These are phyloP conservation scores for Cervus canadensis DNA, from an alignment of 2,113 vertebrate species.

Conservation along the genomic window DNA sequence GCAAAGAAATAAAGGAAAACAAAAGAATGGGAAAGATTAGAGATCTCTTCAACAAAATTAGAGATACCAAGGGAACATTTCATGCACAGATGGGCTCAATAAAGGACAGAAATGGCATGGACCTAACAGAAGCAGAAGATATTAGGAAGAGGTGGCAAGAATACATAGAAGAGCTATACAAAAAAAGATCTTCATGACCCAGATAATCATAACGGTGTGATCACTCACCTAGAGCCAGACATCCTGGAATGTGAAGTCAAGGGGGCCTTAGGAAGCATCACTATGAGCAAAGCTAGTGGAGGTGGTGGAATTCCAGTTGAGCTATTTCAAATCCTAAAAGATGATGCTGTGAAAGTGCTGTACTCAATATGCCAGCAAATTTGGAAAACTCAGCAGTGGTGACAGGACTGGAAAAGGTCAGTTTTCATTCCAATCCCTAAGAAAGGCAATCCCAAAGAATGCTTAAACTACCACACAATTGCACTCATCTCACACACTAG, in stretches of 20 bases:
- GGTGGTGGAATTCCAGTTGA: not conserved
- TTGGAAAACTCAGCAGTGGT: not conserved
- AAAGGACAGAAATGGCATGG: not conserved
- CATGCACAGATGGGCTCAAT: not conserved
- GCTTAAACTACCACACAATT: accelerated
- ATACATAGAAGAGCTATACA: not conserved
- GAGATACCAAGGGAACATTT: not conserved
- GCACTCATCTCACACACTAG: not conserved
- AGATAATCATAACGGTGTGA: not conserved
- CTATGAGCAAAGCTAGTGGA: not conserved
- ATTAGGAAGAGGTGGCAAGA: not conserved
- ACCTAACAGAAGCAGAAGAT: not conserved
- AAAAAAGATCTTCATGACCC: not conserved
- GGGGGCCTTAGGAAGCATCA: not conserved
- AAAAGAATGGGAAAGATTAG: not conserved
- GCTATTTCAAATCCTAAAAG: not conserved
- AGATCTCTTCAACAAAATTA: not conserved
- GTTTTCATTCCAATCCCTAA: not conserved
- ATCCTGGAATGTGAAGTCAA: not conserved
- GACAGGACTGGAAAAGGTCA: not conserved
- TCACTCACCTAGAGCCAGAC: not conserved
- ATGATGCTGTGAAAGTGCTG: not conserved
- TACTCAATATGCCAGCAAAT: not conserved
- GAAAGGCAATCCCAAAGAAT: not conserved
- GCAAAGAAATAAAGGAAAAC: not conserved